Conservation (phyloP, 1,140 invertebrate genomes). For the Chymomyza costata region DNA sequence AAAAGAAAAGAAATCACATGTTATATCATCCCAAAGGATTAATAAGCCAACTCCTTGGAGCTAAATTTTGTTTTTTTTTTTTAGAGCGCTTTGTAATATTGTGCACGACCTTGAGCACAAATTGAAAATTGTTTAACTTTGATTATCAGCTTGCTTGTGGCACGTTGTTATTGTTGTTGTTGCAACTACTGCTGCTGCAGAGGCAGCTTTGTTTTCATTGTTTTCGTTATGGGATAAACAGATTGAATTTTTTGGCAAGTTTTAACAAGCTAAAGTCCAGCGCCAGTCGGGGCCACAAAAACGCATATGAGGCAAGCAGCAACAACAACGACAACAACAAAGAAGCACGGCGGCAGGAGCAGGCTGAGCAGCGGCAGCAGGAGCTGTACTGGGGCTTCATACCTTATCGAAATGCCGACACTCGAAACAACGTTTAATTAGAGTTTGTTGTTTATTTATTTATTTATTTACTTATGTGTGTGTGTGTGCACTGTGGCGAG, state of each 20-base stretch:
- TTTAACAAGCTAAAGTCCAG: slow-evolving; percentile 47
- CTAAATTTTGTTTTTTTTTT: neutral
- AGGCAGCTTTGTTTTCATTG: slow-evolving; percentile 7
- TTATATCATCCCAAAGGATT: no score
- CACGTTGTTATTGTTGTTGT: slow-evolving; percentile 3
- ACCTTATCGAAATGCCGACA: slow-evolving; percentile 54
- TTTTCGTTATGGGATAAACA: slow-evolving; percentile 39
- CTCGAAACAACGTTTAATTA: slow-evolving; percentile 61
- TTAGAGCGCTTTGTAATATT: neutral
- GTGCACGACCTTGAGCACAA: slow-evolving; percentile 42
- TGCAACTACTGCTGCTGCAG: neutral
- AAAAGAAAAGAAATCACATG: no score
- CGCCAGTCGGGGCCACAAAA: slow-evolving; percentile 10
- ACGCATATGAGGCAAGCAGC: no score
- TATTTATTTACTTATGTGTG: slow-evolving; percentile 44
- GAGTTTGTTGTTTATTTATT: slow-evolving; percentile 69
- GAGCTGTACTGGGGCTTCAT: slow-evolving; percentile 17
- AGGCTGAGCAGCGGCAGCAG: slow-evolving; percentile 25
- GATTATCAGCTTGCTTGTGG: slow-evolving; percentile 21
- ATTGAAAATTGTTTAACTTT: slow-evolving; percentile 42
- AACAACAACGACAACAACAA: no score
- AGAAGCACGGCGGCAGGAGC: no score
- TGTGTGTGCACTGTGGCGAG: no score
- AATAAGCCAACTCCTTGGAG: no score
- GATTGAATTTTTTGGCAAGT: slow-evolving; percentile 65